Base-by-base conservation (phyloP, 2,113 vertebrate species). In the Eulemur rufifrons region DNA sequence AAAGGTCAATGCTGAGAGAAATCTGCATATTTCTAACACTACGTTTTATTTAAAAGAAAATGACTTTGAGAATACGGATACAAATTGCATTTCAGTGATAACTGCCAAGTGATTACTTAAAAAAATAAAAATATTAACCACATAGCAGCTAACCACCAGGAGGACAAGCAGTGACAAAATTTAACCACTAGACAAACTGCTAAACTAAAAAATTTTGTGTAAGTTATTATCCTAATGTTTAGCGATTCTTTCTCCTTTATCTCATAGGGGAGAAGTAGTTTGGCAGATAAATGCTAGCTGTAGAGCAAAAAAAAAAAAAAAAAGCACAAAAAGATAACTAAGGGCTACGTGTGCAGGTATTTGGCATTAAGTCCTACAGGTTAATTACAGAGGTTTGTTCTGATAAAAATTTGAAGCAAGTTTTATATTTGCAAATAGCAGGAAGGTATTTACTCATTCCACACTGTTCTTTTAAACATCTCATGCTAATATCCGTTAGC, bases 41-140 rank as follows among this genome's bases (percentile, higher is more conserved):
- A 29, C 34, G 17, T 74, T 88, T 54, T 85, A 80, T 71, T 92
- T 74, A 77, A 91, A 76, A 93, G 25, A 85, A 94, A 86, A 74
- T 17, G 42, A 89, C 5, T 69, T 73, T 90, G 52, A 86, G 34
- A 87, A 37, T 7, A 81, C 20, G 27, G 8, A 76, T 63, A 89
- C 50, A 90, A 90, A 71, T 0, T 81, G 1, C 20, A 81, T 42
- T 71, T 91, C 21, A 68, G 64, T 5, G 77, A 45, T n/a, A 89
- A 71, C 27, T 64, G 8, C 42, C 15, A 12, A 45, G 27, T 52
- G n/a, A 61, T 64, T 90, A 66, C 29, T 82, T 86, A 39, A 64
- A 59, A 94, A 93, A 95, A 78, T 5, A 21, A 74, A 71, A 77
- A 18, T 39, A 37, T 71, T 45, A 85, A 81, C 15, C 15, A 93